Evolutionary conservation across 2,113 vertebrate genomes (phyloP), one percentile per base, ranked within the genome.

Genomic region (Poeciliopsis retropinna): DNA sequence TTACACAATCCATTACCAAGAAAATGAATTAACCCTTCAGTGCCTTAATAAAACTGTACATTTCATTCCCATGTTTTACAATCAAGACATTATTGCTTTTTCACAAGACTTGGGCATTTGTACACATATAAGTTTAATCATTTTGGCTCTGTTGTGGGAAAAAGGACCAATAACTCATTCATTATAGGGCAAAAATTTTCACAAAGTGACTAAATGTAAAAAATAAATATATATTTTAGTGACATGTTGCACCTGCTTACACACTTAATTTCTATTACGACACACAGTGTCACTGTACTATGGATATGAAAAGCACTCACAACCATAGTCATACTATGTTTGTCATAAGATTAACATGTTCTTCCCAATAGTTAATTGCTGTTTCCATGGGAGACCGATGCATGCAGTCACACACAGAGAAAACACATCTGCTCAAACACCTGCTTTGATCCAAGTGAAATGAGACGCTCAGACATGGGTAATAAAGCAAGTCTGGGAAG

Each of bases 371-470:
- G 31, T 51, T 72, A 70, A 31, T 73, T 31, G 19, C 64, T 73
- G 41, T 73, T 73, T 39, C 41, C 71, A 72, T 4, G 29, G 28
- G 28, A 73, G 41, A 72, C 30, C 60, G 32, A 78, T 64, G 73
- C 68, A 78, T 79, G 77, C 65, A 72, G 54, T 47, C 54, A 51
- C 29, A 47, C 37, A 69, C 62, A 65, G 73, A 64, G 63, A 73
- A 82, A 85, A 77, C 80, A 75, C 80, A 87, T 81, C 82, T 87
- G 85, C 64, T 81, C 60, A 63, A 78, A 83, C 85, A 89, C 80
- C 85, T 87, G 82, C 75, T 69, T 37, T 32, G 62, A 75, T 63
- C 12, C 4, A 78, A 80, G 66, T 61, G 63, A 68, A 76, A 79
- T 57, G 30, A 54, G 73, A 73, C 29, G 31, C 64, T 78, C 65